Percentiles rank a stretch among this genome's conserved stretches.
Evolutionary conservation across 2,888 invertebrate species (phyloP).

Genomic region (Atethmia centrago): DNA sequence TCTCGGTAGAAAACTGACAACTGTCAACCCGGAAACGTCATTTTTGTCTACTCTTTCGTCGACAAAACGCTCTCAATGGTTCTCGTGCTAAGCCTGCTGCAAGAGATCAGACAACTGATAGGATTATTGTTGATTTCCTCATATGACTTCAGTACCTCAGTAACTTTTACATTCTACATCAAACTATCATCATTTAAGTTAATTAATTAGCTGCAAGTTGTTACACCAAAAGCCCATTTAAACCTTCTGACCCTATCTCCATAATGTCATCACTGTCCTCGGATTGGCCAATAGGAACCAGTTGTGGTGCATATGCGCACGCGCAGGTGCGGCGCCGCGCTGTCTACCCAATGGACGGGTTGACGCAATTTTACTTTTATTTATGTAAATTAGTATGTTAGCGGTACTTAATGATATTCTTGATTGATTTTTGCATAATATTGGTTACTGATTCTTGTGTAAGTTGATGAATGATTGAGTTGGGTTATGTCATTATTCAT

Average conservation of each 20-base stretch:
- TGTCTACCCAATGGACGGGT: conserved; percentile 71
- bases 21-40: too few relatives aligned
- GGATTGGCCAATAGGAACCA: conserved; percentile 64
- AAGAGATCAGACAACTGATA: conserved; percentile 21
- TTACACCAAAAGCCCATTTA: neutral
- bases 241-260: conserved; percentile 45
- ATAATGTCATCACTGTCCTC: conserved; percentile 47
- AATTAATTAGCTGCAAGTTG: neutral
- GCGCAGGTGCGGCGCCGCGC: conserved; percentile 82
- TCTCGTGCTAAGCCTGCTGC: too few relatives aligned
- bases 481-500: conserved; percentile 20
- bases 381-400: conserved; percentile 55
- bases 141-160: neutral
- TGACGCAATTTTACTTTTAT: conserved; percentile 62
- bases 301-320: conserved; percentile 68
- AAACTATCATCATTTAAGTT: neutral
- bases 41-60: too few relatives aligned
- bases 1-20: too few relatives aligned
- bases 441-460: conserved; percentile 40
- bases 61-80: too few relatives aligned
- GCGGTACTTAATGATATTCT: conserved; percentile 39
- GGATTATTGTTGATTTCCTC: conserved; percentile 2
- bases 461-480: conserved; percentile 10
- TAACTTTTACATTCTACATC: neutral
- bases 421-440: conserved; percentile 50